A percentile compares a stretch with the other conserved stretches of the same genome.
Evolutionary conservation across 1,140 invertebrate species (phyloP).

Genomic region (Drosophila bocqueti): DNA sequence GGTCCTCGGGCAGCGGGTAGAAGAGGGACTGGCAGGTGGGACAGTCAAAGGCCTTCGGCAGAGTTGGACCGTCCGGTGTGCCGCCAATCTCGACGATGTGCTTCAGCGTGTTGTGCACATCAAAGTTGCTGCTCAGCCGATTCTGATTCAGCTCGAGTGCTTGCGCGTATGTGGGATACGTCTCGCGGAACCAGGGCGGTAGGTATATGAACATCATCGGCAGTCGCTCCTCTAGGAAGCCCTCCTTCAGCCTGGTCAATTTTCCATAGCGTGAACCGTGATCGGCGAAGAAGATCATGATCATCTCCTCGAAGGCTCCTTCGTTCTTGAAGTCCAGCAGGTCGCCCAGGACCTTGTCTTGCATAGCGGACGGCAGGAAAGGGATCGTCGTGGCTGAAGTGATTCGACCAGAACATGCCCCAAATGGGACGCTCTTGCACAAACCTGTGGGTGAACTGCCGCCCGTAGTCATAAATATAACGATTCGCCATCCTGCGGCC

Average conservation of each 20-base stretch:
- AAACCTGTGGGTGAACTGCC: conserved; percentile 85
- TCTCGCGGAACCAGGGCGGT: conserved; percentile 90
- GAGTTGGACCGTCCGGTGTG: conserved; percentile 7
- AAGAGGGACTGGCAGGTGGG: conserved; percentile 89
- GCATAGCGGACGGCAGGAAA: conserved; percentile 89
- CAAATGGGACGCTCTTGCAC: conserved; percentile 87
- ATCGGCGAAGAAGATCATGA: conserved; percentile 94
- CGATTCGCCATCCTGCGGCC: conserved; percentile 87
- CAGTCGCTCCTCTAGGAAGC: conserved; percentile 94
- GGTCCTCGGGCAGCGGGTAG: conserved; percentile 86
- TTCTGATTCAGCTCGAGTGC: conserved; percentile 90
- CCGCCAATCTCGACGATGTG: conserved; percentile 83
- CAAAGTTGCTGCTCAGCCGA: conserved; percentile 92
- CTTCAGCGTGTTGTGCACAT: conserved; percentile 90
- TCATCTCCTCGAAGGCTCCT: conserved; percentile 88
- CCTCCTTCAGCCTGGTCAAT: conserved; percentile 88
- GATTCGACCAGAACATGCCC: too few relatives aligned
- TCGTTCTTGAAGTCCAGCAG: conserved; percentile 87
- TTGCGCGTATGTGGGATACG: conserved; percentile 87
- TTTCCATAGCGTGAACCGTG: too few relatives aligned
- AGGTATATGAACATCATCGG: conserved; percentile 93
- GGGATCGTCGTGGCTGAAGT: conserved; percentile 90
- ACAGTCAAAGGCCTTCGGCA: conserved; percentile 85
- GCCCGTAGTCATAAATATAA: conserved; percentile 86
- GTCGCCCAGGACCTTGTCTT: conserved; percentile 87